These are phyloP conservation scores for Solenopsis fugax DNA, from an alignment of 1,140 invertebrate genomes.

Conservation along the genomic window DNA sequence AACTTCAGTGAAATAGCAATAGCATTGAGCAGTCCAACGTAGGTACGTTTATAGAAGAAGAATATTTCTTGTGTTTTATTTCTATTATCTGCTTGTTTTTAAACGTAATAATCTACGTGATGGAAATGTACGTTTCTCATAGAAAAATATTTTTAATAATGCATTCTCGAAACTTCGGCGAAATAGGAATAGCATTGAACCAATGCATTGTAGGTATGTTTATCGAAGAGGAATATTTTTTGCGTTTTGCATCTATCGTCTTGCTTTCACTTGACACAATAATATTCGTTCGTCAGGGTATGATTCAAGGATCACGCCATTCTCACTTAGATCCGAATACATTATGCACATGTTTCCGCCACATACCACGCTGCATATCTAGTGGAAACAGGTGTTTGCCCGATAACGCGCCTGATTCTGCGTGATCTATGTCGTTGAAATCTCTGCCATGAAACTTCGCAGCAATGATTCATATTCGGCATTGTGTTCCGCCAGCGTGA, in stretches of 20 bases:
- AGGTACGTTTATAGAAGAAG: background rate
- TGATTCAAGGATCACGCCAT: background rate
- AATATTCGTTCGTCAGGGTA: slow-evolving; percentile 1
- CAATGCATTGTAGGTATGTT: background rate
- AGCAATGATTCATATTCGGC: slow-evolving; percentile 12
- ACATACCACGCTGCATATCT: slow-evolving; percentile 62
- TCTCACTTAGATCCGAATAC: slow-evolving; percentile 37
- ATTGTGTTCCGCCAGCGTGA: background rate
- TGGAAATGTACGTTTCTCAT: background rate
- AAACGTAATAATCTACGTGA: background rate
- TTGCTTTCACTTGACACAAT: background rate
- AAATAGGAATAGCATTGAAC: background rate
- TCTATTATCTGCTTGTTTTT: background rate
- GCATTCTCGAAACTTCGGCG: background rate
- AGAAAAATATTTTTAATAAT: background rate
- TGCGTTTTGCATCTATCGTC: background rate
- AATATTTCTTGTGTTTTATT: background rate
- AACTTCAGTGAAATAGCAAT: slow-evolving; percentile 5
- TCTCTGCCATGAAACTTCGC: slow-evolving; percentile 31
- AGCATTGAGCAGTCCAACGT: background rate
- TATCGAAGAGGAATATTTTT: background rate
- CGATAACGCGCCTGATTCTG: slow-evolving; percentile 70
- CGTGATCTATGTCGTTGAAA: slow-evolving; percentile 60
- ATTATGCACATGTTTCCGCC: slow-evolving; percentile 58
- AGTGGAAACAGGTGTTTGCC: slow-evolving; percentile 72